Percentiles rank a stretch among this genome's conserved stretches.
phyloP scores from a whole-genome alignment of 2,113 vertebrate species.

The Phylloscopus trochiloides region DNA sequence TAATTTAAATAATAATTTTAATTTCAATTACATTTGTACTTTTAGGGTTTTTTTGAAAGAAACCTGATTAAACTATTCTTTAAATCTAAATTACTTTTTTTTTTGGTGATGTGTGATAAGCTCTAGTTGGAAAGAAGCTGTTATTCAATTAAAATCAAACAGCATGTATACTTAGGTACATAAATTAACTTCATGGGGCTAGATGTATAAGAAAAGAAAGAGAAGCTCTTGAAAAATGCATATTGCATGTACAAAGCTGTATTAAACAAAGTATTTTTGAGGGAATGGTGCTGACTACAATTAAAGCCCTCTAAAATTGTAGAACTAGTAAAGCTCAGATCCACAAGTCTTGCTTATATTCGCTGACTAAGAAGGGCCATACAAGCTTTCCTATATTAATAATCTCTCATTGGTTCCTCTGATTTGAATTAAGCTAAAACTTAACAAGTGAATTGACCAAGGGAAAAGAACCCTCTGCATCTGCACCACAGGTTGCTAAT shows the following conservation, averaged over 20 bases:
- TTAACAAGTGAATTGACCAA: rapidly evolving
- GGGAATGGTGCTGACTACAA: not conserved
- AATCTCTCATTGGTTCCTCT: not conserved
- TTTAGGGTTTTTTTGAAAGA: not conserved
- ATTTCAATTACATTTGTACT: not conserved
- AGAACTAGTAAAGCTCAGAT: not conserved
- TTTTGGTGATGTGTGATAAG: not conserved
- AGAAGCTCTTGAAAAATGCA: not conserved
- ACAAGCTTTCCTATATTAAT: not conserved
- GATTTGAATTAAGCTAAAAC: not conserved
- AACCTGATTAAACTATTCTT: constrained; percentile 2
- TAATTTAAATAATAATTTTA: not conserved
- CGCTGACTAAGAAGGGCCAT: not conserved
- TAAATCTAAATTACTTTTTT: not conserved
- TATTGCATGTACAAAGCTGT: not conserved
- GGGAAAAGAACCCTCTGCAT: not conserved
- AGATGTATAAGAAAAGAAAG: not conserved
- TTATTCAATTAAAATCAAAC: constrained; percentile 30
- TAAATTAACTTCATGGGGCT: not conserved
- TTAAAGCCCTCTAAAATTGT: not conserved
- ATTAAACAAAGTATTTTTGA: not conserved
- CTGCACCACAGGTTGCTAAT: not conserved
- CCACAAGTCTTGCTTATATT: not conserved
- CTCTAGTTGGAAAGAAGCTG: not conserved
- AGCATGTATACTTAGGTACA: not conserved